These are phyloP conservation scores for Indicator indicator DNA, from an alignment of 2,113 vertebrate species.

Conservation along the genomic window DNA sequence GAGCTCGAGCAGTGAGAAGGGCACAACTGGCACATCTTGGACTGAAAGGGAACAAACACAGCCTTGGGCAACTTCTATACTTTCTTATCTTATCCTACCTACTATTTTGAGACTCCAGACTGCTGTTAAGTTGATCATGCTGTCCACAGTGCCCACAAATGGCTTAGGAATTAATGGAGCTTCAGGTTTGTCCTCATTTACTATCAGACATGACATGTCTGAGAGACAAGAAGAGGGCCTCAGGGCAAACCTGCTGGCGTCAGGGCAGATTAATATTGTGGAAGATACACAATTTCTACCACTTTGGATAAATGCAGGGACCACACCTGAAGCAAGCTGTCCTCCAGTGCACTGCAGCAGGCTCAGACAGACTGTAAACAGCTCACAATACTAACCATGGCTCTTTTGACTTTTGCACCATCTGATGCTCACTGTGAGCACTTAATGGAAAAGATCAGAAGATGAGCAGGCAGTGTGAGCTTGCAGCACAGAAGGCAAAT, in stretches of 20 bases:
- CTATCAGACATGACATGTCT: background rate
- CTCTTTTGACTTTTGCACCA: background rate
- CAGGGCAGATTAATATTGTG: background rate
- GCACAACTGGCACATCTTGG: background rate
- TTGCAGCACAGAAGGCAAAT: background rate
- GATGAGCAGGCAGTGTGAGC: background rate
- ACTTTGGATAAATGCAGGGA: background rate
- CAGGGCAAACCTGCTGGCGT: background rate
- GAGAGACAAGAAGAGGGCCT: background rate
- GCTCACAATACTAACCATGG: background rate
- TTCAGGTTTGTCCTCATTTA: background rate
- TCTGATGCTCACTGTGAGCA: background rate
- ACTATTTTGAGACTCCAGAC: constrained; percentile 30
- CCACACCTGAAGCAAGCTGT: background rate
- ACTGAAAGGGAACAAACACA: background rate
- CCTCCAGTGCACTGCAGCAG: background rate
- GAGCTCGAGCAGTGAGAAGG: background rate
- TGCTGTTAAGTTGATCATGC: constrained; percentile 6
- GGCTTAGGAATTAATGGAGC: background rate
- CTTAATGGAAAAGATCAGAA: background rate
- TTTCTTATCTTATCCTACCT: constrained; percentile 28
- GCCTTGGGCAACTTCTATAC: background rate
- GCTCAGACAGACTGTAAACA: background rate
- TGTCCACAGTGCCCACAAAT: background rate
- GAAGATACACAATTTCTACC: background rate